Conservation (phyloP, 1,140 invertebrate species). For the Papilio machaon region DNA sequence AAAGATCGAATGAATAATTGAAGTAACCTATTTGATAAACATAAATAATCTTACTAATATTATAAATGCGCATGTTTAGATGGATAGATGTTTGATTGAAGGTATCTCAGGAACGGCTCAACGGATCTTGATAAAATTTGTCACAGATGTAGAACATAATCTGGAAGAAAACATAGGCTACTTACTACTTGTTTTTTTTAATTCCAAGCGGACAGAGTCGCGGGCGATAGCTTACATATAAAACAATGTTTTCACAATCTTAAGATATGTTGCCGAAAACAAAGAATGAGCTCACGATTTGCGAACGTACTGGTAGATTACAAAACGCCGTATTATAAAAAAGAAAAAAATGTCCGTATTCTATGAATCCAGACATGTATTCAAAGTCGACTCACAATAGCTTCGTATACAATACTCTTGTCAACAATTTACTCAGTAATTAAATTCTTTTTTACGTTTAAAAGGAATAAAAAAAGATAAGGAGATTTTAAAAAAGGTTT, state of each 20-base stretch:
- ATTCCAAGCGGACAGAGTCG: too few relatives aligned
- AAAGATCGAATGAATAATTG: background rate
- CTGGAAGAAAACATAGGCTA: too few relatives aligned
- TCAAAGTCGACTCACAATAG: constrained; percentile 1
- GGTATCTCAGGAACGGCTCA: too few relatives aligned
- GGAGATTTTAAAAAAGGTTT: too few relatives aligned
- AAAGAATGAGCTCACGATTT: background rate
- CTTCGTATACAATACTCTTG: background rate
- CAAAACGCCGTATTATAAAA: constrained; percentile 11
- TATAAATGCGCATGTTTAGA: too few relatives aligned
- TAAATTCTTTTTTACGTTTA: background rate
- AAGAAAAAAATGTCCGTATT: background rate
- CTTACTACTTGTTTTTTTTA: too few relatives aligned
- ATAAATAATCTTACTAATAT: too few relatives aligned
- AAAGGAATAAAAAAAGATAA: background rate
- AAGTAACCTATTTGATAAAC: background rate
- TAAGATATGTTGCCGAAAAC: background rate
- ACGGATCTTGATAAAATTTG: too few relatives aligned
- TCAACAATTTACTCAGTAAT: background rate
- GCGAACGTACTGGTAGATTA: background rate
- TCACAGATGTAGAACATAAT: too few relatives aligned
- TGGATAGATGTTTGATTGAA: too few relatives aligned
- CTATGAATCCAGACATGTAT: background rate
- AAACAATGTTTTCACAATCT: background rate
- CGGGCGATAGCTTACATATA: background rate